Evolutionary conservation across 2,888 invertebrate species (phyloP).

Genomic region (Drosophila multiciliata): DNA sequence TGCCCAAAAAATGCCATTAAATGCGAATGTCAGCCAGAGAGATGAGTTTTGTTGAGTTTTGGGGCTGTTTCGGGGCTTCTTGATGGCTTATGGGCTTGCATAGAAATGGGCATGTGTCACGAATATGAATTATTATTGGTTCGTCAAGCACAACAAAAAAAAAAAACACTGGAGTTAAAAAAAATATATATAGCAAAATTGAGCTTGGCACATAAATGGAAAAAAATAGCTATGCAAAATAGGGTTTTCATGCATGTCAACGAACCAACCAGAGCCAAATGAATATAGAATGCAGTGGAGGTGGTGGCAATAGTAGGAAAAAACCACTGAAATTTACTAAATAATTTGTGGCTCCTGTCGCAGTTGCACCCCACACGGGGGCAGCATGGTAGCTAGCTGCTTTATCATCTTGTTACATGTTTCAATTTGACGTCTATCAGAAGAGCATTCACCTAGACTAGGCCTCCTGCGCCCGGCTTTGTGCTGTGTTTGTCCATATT

Average conservation of each 20-base stretch:
- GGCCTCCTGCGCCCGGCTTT: slow-evolving; percentile 23
- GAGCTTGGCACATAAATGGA: slow-evolving; percentile 21
- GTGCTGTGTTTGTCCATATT: not conserved
- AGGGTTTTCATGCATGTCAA: slow-evolving; percentile 68
- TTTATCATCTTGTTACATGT: slow-evolving; percentile 77
- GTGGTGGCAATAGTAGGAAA: slow-evolving; percentile 10
- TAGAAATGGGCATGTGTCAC: slow-evolving; percentile 60
- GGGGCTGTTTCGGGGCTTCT: not conserved
- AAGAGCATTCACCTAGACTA: slow-evolving; percentile 62
- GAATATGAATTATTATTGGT: slow-evolving; percentile 80
- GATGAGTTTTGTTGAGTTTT: slow-evolving; percentile 18
- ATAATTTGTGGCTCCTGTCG: slow-evolving; percentile 68
- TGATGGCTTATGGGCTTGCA: slow-evolving; percentile 42
- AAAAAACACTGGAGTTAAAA: not conserved
- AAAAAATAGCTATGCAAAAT: slow-evolving; percentile 36
- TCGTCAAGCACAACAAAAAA: slow-evolving; percentile 52
- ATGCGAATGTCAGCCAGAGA: slow-evolving; percentile 36
- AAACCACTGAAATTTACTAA: slow-evolving; percentile 66
- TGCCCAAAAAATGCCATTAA: slow-evolving; percentile 51
- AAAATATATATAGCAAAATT: slow-evolving; percentile 35
- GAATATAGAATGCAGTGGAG: slow-evolving; percentile 69
- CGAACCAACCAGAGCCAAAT: slow-evolving; percentile 67
- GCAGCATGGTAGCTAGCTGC: slow-evolving; percentile 26
- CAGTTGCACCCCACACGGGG: slow-evolving; percentile 11
- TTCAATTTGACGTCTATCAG: slow-evolving; percentile 75